These are phyloP conservation scores for Ladona fulva DNA, from an alignment of 1,140 invertebrate genomes.

Conservation along the genomic window DNA sequence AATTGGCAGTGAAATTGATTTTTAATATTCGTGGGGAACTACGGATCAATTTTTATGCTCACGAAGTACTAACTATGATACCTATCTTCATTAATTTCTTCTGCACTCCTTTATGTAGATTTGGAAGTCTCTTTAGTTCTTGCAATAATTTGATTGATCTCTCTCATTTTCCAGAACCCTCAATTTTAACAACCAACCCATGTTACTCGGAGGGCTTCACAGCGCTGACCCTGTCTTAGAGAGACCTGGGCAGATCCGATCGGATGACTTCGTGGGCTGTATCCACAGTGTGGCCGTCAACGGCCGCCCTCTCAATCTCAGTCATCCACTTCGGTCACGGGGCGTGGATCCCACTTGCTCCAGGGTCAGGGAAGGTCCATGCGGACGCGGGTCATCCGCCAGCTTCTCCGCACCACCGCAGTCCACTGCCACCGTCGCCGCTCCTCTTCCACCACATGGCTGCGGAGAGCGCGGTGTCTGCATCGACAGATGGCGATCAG, in stretches of 20 bases:
- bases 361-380: slow-evolving; percentile 45
- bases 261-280: slow-evolving; percentile 88
- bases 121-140: too few species aligned
- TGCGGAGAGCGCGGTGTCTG: slow-evolving; percentile 64
- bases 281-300: slow-evolving; percentile 83
- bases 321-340: slow-evolving; percentile 58
- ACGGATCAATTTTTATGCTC: too few species aligned
- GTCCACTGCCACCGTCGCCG: slow-evolving; percentile 26
- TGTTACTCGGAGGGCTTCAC: slow-evolving; percentile 75
- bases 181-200: slow-evolving; percentile 83
- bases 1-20: too few species aligned
- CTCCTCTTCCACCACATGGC: slow-evolving; percentile 31
- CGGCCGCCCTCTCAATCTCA: slow-evolving; percentile 68
- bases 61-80: too few species aligned
- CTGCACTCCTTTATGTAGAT: too few species aligned
- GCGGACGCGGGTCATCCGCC: slow-evolving; percentile 26
- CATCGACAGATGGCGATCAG: slow-evolving; percentile 68
- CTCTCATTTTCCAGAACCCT: slow-evolving; percentile 56
- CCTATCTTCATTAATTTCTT: too few species aligned
- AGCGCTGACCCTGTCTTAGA: slow-evolving; percentile 76
- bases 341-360: slow-evolving; percentile 66
- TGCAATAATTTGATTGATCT: too few species aligned
- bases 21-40: too few species aligned
- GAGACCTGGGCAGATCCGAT: slow-evolving; percentile 75
- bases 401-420: slow-evolving; percentile 21